Base-by-base conservation (phyloP, 2,888 invertebrate species). In the Emmelina monodactyla region DNA sequence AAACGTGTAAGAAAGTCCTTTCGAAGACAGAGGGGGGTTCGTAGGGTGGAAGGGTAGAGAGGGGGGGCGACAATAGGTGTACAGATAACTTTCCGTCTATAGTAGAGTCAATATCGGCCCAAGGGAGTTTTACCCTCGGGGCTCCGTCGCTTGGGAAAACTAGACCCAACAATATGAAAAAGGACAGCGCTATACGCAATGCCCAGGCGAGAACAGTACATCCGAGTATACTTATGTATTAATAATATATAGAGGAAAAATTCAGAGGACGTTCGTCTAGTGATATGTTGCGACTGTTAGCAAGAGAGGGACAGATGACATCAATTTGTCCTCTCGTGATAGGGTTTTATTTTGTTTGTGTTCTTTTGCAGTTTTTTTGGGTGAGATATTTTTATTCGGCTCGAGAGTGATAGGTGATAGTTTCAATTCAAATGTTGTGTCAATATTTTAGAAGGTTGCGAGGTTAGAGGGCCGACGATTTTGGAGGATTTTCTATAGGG, bases 191-290 rank as follows among this genome's bases (percentile, higher is more conserved):
- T 61, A 75, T 59, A 51, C 51, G 53, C 42, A 44, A 45, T 42
- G 31, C 42, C 42, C 38, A 48, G 43, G 72, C 47, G 58, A 42
- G 59, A 78, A 49, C 59, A 60, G 76, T 62, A 63, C 68, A 62
- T 58, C 58, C 43, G 54, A 62, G 55, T 67, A 62, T 72, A 76
- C 72, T 72, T 78, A 76, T 76, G 65, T 78, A 76, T 78, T 75
- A 76, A 76, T 79, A 78, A 78, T 78, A 78, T 78, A 79, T 75
- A 79, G 72, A 76, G 78, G 76, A 79, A 79, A 79, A 78, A 78
- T 78, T 70, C 65, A 66, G 78, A 69, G 76, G 70, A 76, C 73
- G 72, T 73, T 73, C 64, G 64, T 62, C 52, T 70, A 68, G 78
- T 78, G 76, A 79, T 78, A 73, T 78, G 78, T 78, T 65, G 76